phyloP scores from a whole-genome alignment of 2,113 vertebrate species.

The Melanerpes aurifrons region DNA sequence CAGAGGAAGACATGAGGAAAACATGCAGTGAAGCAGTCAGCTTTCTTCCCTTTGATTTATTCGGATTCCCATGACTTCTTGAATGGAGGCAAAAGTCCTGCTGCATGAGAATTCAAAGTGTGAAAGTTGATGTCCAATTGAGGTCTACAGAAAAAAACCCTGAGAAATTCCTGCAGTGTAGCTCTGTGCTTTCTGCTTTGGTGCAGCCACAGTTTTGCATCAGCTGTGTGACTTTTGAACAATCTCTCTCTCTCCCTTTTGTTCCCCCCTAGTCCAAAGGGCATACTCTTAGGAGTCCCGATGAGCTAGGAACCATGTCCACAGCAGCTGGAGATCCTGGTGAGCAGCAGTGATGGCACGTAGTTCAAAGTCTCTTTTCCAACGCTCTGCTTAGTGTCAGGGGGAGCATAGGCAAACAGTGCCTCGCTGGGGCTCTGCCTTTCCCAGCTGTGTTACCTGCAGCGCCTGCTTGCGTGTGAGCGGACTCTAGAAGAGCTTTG shows the following conservation, averaged over 20 bases:
- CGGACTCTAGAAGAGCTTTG: neutral
- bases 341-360: neutral
- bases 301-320: neutral
- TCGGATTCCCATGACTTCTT: neutral
- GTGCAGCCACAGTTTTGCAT: neutral
- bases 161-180: neutral
- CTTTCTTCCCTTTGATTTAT: neutral
- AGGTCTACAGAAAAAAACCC: neutral
- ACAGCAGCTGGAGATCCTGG: neutral
- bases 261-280: neutral
- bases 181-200: neutral
- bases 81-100: neutral
- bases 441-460: neutral
- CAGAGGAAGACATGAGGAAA: neutral
- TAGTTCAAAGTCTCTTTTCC: constrained; percentile 38
- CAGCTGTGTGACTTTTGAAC: neutral
- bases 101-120: neutral
- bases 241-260: neutral
- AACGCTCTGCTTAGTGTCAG: neutral
- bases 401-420: neutral
- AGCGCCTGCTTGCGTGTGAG: neutral
- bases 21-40: accelerated
- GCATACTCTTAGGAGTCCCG: neutral
- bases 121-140: neutral
- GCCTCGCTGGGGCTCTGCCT: neutral